A percentile compares a stretch with the other conserved stretches of the same genome.
These are phyloP conservation scores for Sycon ciliatum DNA, from an alignment of 37 sponge, comb jelly and placozoan genomes.

Conservation along the genomic window DNA sequence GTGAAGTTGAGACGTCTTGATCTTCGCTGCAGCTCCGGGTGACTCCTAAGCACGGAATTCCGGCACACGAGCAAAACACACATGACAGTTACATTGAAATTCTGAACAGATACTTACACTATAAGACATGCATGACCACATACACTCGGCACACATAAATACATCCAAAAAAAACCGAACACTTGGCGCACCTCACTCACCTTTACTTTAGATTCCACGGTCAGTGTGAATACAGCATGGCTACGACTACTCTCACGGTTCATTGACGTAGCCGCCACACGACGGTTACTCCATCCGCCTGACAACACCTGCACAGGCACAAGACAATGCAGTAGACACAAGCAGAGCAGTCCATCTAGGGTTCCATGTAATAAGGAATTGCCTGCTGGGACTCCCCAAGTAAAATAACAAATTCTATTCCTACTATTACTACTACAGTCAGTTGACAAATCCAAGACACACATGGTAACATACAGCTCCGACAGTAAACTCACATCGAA, in stretches of 20 bases:
- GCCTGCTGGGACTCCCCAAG: too few species aligned
- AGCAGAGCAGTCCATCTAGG: neutral
- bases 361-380: too few species aligned
- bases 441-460: too few species aligned
- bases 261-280: slow-evolving; percentile 80
- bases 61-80: too few species aligned
- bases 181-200: too few species aligned
- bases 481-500: slow-evolving; percentile 53
- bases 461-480: too few species aligned
- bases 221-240: slow-evolving; percentile 78
- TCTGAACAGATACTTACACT: neutral
- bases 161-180: neutral
- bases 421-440: too few species aligned
- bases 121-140: neutral
- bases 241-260: slow-evolving; percentile 82
- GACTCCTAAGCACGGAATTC: too few species aligned
- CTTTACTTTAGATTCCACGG: slow-evolving; percentile 69
- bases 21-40: slow-evolving; percentile 46
- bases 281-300: slow-evolving; percentile 59
- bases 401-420: too few species aligned
- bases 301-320: slow-evolving; percentile 40
- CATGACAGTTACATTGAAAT: neutral
- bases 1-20: slow-evolving; percentile 58
- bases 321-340: neutral
- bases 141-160: slow-evolving; percentile 3